phyloP scores from a whole-genome alignment of 2,888 invertebrate species.

The Sceliomorpha sp. region DNA sequence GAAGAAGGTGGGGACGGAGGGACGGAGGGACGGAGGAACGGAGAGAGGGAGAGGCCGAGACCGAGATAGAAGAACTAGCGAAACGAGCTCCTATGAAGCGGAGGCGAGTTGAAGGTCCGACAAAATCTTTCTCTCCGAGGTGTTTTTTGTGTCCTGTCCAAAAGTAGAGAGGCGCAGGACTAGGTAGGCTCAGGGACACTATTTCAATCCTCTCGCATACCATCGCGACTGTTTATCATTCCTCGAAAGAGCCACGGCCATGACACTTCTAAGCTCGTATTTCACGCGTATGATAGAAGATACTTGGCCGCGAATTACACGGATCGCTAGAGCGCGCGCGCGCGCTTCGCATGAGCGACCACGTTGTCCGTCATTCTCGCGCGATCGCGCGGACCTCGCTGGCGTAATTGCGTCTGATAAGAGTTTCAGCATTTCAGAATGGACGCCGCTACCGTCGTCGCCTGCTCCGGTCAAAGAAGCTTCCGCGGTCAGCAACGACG shows the following conservation, averaged over 20 bases:
- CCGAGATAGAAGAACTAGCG: too few species aligned
- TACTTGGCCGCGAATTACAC: slow-evolving; percentile 55
- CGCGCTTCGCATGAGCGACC: slow-evolving; percentile 46
- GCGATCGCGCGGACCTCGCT: slow-evolving; percentile 26
- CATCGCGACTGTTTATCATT: slow-evolving; percentile 52
- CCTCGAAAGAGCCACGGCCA: slow-evolving; percentile 52
- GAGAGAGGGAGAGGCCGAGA: too few species aligned
- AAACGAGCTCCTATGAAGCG: too few species aligned
- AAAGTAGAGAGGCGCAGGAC: slow-evolving; percentile 44
- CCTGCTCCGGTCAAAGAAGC: too few species aligned
- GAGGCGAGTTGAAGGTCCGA: slow-evolving; percentile 43
- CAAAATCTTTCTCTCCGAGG: slow-evolving; percentile 41
- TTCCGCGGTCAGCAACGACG: too few species aligned
- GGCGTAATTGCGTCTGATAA: slow-evolving; percentile 46
- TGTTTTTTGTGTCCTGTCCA: too few species aligned
- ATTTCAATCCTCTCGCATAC: slow-evolving; percentile 55
- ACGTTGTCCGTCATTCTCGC: slow-evolving; percentile 43
- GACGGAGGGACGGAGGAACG: slow-evolving; percentile 19
- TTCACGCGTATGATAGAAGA: slow-evolving; percentile 44
- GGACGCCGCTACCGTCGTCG: too few species aligned
- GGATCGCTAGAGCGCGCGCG: slow-evolving; percentile 40
- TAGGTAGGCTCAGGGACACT: slow-evolving; percentile 54
- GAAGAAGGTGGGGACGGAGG: slow-evolving; percentile 27
- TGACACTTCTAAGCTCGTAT: slow-evolving; percentile 57
- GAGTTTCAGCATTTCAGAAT: slow-evolving; percentile 26